Base-by-base conservation (phyloP, 2,888 invertebrate genomes). In the Limnephilus auricula region DNA sequence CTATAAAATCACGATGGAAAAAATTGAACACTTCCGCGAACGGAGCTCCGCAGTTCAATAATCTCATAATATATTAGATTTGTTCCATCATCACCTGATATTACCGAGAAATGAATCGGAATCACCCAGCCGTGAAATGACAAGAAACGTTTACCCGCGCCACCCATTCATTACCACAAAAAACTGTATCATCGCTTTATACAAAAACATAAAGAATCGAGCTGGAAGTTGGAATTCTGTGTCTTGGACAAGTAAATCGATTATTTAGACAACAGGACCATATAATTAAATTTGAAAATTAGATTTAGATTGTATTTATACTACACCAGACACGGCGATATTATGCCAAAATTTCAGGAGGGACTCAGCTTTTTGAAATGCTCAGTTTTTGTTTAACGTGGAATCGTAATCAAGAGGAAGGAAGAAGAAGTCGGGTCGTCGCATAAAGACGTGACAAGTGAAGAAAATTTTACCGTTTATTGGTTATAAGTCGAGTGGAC, bases 21-120 rank as follows among this genome's bases (percentile, higher is more conserved):
- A 50, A 65, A n/a, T 2, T 25, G 9, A 65, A n/a, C 65, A 25
- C 65, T 1, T 25, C 65, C n/a, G n/a, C 1, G 25, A 65, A 65
- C 25, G 65, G 65, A 65, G n/a, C 65, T 65, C 25, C 25, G 9
- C 65, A 65, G 65, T 65, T 65, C 65, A 65, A 25, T 65, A 65
- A 65, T 65, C 65, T 65, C 25, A 65, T 65, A 65, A 65, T 65
- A 65, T 65, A 65, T 65, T 65, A n/a, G 34, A 82, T 34, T 82
- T 82, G 82, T 82, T 37, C 65, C 65, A 65, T 65, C 65, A 82
- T 82, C 65, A 37, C 37, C 82, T 32, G 82, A 32, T 37, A 82
- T 37, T 82, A 82, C 82, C 18, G 34, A 32, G 82, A 82, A 82
- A 32, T 37, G 34, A 82, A 82, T 34, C 82, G 25, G 82, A 82